phyloP scores from a whole-genome alignment of 2,113 vertebrate species.

The Motacilla alba region DNA sequence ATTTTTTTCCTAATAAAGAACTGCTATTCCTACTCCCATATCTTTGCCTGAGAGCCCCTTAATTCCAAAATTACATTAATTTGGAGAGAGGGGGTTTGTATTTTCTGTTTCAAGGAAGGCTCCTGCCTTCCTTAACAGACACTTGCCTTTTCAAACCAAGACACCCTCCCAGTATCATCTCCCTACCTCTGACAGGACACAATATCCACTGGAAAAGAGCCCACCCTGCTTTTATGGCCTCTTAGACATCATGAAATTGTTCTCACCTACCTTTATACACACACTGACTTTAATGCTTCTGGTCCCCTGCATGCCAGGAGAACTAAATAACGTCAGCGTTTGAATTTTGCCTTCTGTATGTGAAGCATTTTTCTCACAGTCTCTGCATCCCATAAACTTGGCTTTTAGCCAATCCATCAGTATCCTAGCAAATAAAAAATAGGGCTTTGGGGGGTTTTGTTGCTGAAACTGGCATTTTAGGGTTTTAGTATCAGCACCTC shows the following conservation, averaged over 20 bases:
- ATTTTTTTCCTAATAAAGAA: not conserved
- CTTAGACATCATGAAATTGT: not conserved
- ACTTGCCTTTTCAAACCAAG: not conserved
- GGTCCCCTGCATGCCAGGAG: conserved; percentile 49
- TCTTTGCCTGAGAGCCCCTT: not conserved
- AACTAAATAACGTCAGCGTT: conserved; percentile 75
- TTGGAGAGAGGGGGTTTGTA: not conserved
- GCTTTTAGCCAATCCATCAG: conserved; percentile 88
- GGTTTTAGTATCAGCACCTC: not conserved
- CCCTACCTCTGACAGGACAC: not conserved
- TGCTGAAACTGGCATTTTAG: not conserved
- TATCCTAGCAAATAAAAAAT: conserved; percentile 69
- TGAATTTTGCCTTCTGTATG: conserved; percentile 67
- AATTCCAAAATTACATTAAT: not conserved
- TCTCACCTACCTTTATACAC: conserved; percentile 78
- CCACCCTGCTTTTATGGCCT: not conserved
- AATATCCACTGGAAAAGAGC: not conserved
- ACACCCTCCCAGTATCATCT: not conserved
- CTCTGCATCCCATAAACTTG: conserved; percentile 76
- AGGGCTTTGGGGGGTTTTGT: not conserved
- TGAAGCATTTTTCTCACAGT: not conserved
- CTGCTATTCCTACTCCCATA: not conserved
- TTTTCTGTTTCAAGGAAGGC: not conserved
- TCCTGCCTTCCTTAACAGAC: not conserved
- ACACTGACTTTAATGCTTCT: conserved; percentile 72